A percentile compares a stretch with the other conserved stretches of the same genome.
Evolutionary conservation across 2,113 vertebrate genomes (phyloP).

Genomic region (Felis chaus): DNA sequence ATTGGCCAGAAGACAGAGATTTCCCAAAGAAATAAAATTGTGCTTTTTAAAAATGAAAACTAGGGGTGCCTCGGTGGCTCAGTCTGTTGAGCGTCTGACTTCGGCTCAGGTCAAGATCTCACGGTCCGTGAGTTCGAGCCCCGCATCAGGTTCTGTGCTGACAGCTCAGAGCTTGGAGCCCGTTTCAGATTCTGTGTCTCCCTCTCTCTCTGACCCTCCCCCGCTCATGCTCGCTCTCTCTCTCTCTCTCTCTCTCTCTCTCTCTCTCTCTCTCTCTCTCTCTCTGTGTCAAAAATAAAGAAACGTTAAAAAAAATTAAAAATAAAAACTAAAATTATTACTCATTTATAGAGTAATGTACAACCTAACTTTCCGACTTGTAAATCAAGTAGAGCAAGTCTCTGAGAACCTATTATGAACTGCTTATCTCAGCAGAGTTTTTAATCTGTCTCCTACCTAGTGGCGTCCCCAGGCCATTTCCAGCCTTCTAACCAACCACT

Average conservation of each 20-base stretch:
- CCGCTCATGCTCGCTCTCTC: too few species aligned
- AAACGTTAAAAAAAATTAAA: not conserved
- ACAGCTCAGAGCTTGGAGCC: too few species aligned
- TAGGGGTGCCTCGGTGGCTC: not conserved
- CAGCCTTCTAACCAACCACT: not conserved
- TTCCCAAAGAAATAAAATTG: not conserved
- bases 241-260: too few species aligned
- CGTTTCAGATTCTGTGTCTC: too few species aligned
- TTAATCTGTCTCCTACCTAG: not conserved
- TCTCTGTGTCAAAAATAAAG: too few species aligned
- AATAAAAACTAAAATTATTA: not conserved
- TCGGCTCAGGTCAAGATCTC: too few species aligned
- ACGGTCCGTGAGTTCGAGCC: too few species aligned
- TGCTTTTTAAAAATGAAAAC: constrained; percentile 13
- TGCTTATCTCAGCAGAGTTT: not conserved
- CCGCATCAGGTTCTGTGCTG: too few species aligned
- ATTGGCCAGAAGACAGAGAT: not conserved
- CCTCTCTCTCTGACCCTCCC: too few species aligned
- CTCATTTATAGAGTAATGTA: not conserved
- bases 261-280: too few species aligned
- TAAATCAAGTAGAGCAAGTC: not conserved
- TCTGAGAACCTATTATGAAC: not conserved
- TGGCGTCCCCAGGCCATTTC: not conserved
- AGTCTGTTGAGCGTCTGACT: too few species aligned
- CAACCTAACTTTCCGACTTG: not conserved